These are phyloP conservation scores for Willisornis vidua DNA, from an alignment of 2,113 vertebrate species.

Conservation along the genomic window DNA sequence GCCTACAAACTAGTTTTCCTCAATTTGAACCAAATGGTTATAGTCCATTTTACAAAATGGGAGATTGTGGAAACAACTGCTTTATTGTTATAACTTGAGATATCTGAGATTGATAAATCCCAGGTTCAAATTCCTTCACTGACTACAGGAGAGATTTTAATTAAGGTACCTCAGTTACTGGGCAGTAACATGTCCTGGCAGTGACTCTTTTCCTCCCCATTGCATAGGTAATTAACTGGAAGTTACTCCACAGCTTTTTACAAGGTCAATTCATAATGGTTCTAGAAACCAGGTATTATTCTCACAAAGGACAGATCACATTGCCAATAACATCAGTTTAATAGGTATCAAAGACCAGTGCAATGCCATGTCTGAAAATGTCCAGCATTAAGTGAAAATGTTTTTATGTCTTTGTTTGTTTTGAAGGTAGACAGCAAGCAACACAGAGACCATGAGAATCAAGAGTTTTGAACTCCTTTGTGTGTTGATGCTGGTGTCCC, in stretches of 20 bases:
- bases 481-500: slow-evolving; percentile 74
- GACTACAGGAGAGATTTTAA: not conserved
- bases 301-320: not conserved
- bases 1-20: not conserved
- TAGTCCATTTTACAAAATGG: not conserved
- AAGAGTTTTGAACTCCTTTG: slow-evolving; percentile 73
- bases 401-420: not conserved
- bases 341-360: not conserved
- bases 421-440: slow-evolving; percentile 31
- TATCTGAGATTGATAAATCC: not conserved
- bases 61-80: not conserved
- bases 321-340: not conserved
- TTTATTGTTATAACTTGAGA: not conserved
- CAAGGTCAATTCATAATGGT: not conserved
- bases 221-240: not conserved
- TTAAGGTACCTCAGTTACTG: not conserved
- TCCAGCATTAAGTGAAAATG: not conserved
- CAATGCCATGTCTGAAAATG: not conserved
- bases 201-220: not conserved
- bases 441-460: slow-evolving; percentile 71
- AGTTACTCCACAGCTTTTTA: not conserved
- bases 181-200: not conserved
- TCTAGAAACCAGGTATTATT: not conserved
- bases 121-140: not conserved
- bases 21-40: not conserved